Base-by-base conservation (phyloP, 1,140 invertebrate species). In the Philotrypesis tridentata region DNA sequence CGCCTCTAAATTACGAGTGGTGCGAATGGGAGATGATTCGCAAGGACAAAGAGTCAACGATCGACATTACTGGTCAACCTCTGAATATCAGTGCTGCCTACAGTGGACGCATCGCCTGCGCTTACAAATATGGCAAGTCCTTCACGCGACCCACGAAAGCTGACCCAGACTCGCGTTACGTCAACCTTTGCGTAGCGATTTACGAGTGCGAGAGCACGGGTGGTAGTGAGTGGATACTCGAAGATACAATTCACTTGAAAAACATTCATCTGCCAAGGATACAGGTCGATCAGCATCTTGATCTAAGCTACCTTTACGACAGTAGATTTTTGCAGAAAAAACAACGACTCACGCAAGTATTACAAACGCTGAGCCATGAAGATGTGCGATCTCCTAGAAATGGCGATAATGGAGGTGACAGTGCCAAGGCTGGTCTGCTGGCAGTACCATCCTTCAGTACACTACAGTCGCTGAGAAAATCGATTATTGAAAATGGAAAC, bases 161-260 rank as follows among this genome's bases (percentile, higher is more conserved):
- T 33, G 95, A 96, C 88, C 95, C 95, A 0, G 96, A 96, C 86
- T 96, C 96, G 0, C 94, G 97, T 63, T 98, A 97, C 90, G 96
- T 98, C 60, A 99, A 98, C 90, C 92, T 99, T 0, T 97, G 96
- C 89, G 97, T 99, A 3, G 97, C 97, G n/a, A 98, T 99, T 83
- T 99, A 99, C 92, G 99, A 99, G 91, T 99, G 99, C 90, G 99
- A 99, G 93, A 99, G 98, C 84, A 99, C 98, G 33, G 99, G 99
- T 79, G 98, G 97, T 82, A 95, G 95, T n/a, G 98, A 99, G 89
- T 99, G 99, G 99, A 94, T 98, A n/a, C 91, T 98, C n/a, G 99
- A 99, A 91, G 99, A 99, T 87, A 98, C 97, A 0, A 97, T 98
- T 85, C 96, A 97, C 85, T 90, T 98, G 80, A 95, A 96, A 88